phyloP scores from a whole-genome alignment of 1,140 invertebrate species.

The Argopecten irradians region DNA sequence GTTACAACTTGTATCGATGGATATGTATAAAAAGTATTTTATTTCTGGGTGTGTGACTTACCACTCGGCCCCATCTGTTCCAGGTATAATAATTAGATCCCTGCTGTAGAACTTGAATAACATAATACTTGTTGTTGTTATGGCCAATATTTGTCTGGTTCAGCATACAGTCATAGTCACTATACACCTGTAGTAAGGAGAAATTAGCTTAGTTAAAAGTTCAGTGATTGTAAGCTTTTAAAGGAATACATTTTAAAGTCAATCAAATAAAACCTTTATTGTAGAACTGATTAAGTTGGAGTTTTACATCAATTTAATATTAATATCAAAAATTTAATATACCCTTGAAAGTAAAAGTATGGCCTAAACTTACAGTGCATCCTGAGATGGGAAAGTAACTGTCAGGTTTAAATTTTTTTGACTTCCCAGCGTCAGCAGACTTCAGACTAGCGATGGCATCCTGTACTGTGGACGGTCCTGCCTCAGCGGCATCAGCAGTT shows the following conservation, averaged over 20 bases:
- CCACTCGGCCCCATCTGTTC: conserved; percentile 81
- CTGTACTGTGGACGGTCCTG: background rate
- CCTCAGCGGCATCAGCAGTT: background rate
- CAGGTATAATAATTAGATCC: conserved; percentile 76
- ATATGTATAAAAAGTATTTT: too few species aligned
- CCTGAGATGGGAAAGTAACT: background rate
- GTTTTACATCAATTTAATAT: too few species aligned
- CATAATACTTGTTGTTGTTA: conserved; percentile 82
- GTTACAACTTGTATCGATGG: too few species aligned
- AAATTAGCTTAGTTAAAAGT: too few species aligned
- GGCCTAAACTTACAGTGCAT: background rate
- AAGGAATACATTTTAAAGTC: too few species aligned
- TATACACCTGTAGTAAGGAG: conserved; percentile 70
- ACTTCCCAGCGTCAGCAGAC: background rate
- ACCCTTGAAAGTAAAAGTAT: too few species aligned
- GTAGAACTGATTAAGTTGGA: too few species aligned
- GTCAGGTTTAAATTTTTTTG: background rate
- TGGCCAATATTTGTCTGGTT: conserved; percentile 80
- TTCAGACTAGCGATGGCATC: background rate
- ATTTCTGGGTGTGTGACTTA: too few species aligned
- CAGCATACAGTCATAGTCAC: conserved; percentile 79
- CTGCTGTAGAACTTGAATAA: conserved; percentile 79
- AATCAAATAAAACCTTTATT: too few species aligned
- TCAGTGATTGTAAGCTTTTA: too few species aligned
- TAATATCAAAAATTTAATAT: too few species aligned